These are phyloP conservation scores for Chalcis sispes DNA, from an alignment of 2,888 invertebrate genomes.

Conservation along the genomic window DNA sequence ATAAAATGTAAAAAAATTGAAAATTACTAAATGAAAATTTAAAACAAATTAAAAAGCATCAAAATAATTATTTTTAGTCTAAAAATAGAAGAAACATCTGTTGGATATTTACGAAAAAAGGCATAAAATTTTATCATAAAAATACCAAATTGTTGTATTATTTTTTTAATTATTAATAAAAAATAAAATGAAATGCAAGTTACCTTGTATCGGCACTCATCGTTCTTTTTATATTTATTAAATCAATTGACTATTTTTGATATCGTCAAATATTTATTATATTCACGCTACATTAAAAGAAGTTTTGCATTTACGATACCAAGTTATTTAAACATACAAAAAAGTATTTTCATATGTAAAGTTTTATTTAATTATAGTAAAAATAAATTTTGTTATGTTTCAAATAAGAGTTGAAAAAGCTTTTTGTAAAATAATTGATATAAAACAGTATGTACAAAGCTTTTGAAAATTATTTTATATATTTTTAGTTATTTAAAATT, in stretches of 20 bases:
- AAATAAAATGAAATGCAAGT: conserved; percentile 62
- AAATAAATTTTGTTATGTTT: not conserved
- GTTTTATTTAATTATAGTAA: not conserved
- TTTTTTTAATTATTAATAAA: conserved; percentile 24
- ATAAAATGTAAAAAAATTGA: too few species aligned
- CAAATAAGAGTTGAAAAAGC: too few species aligned
- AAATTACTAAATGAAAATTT: too few species aligned
- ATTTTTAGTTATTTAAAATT: too few species aligned
- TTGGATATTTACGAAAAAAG: conserved; percentile 25
- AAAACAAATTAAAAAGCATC: too few species aligned
- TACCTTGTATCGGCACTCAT: conserved; percentile 71
- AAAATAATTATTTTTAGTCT: too few species aligned
- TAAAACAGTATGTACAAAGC: not conserved
- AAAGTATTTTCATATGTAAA: conserved; percentile 11
- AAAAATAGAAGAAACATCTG: conserved; percentile 8
- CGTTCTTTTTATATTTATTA: conserved; percentile 48
- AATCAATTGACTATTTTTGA: conserved; percentile 40
- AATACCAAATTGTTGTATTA: not conserved
- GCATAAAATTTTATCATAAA: not conserved
- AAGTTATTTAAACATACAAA: not conserved
- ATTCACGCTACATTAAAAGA: conserved; percentile 29
- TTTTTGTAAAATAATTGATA: too few species aligned
- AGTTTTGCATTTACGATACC: conserved; percentile 25
- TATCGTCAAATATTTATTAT: conserved; percentile 46
- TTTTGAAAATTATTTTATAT: not conserved